Evolutionary conservation across 2,888 invertebrate species (phyloP), one percentile per base, ranked within the genome.

Genomic region (Drosophila neonasuta): DNA sequence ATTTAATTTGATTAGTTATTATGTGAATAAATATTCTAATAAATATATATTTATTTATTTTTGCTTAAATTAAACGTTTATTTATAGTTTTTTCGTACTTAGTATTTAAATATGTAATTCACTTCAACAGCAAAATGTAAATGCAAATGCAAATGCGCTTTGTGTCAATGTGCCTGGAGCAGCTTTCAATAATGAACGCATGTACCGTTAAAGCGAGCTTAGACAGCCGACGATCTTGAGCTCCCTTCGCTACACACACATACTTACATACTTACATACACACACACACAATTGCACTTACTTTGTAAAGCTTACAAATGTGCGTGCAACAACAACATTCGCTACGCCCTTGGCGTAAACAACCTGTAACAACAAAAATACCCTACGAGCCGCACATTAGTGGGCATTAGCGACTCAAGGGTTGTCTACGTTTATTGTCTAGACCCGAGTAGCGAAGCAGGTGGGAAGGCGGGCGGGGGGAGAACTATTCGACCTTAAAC

Each of bases 341-440:
- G 82, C 52, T 75, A 60, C 71, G 82, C 77, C 82, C 82, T 83
- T 83, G 80, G 62, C 48, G 52, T 1, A 20, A 8, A 39, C 69
- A 69, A 62, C 51, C 67, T 68, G 62, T 72, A 68, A 50, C 49
- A 65, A 32, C 30, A 46, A 52, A 55, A 39, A 60, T 29, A 58
- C 63, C 74, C 74, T 74, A 71, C 63, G 34, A 36, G 56, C 49
- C 36, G 32, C 56, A 69, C 60, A 78, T 81, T 83, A 78, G 72
- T 65, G 75, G 68, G 80, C 69, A 81, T 82, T 81, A 77, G 71
- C 72, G 67, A 74, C 77, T 71, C 67, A 69, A 71, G 67, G 72
- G 74, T 72, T 60, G 60, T 59, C 63, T 66, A 13, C 29, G 64
- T 68, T 73, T 58, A 15, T 34, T 45, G 67, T 74, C 74, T 74